Base-by-base conservation (phyloP, 1,140 invertebrate genomes). In the Monochamus saltuarius region DNA sequence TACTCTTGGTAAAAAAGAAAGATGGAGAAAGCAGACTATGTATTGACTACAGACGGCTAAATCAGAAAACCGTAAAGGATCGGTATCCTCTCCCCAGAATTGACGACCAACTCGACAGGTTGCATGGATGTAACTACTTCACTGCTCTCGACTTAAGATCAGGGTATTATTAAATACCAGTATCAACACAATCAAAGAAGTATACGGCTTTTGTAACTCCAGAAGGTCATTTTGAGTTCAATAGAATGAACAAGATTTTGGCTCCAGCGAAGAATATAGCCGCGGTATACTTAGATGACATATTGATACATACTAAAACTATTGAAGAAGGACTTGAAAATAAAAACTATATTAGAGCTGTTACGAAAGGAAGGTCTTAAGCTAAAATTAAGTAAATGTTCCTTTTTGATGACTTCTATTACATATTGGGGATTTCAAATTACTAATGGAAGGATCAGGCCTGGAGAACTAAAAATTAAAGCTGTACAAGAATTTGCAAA, bases 1-100 rank as follows among this genome's bases (percentile, higher is more conserved):
- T 82, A 0, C 42, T 73, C 10, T 63, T 73, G 0, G 59, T 61
- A 17, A 70, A 73, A n/a, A n/a, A n/a, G n/a, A n/a, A n/a, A n/a
- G n/a, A n/a, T n/a, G n/a, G n/a, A n/a, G n/a, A n/a, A n/a, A n/a
- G n/a, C n/a, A n/a, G n/a, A n/a, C n/a, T n/a, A n/a, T n/a, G n/a
- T n/a, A n/a, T n/a, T n/a, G n/a, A n/a, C n/a, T n/a, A n/a, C n/a
- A n/a, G n/a, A n/a, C n/a, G n/a, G n/a, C n/a, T n/a, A n/a, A n/a
- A n/a, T n/a, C n/a, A n/a, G 22, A 70, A 73, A 47, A 67, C 68
- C 49, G 49, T 67, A 22, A 62, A 69, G 64, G 65, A 76, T 39
- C 58, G 60, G 16, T 77, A 67, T 49, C 67, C 70, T 1, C 37
- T 71, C 37, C 66, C 59, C 7, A 46, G 59, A 49, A 68, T 71